phyloP scores from a whole-genome alignment of 2,888 invertebrate species.

The Lymantria dispar region DNA sequence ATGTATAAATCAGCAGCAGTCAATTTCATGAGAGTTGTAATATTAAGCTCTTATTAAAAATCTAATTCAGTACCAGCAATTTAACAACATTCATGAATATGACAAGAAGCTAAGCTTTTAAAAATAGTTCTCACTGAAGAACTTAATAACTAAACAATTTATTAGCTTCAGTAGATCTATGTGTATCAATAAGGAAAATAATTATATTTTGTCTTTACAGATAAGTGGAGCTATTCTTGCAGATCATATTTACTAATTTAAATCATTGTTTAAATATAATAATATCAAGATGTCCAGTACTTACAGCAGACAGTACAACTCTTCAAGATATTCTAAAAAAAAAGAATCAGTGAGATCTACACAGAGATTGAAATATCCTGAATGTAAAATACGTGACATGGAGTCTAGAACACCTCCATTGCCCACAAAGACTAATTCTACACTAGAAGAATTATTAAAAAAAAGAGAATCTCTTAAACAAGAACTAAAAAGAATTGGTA shows the following conservation, averaged over 20 bases:
- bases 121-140: conserved; percentile 21
- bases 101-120: conserved; percentile 43
- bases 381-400: conserved; percentile 32
- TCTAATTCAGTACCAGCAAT: conserved; percentile 2
- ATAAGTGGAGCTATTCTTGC: conserved; percentile 35
- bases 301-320: conserved; percentile 40
- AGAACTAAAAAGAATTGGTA: conserved; percentile 55
- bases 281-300: conserved; percentile 50
- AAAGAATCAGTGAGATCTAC: conserved; percentile 40
- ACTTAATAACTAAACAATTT: conserved; percentile 15
- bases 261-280: conserved; percentile 15
- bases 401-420: conserved; percentile 70
- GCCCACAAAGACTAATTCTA: conserved; percentile 43
- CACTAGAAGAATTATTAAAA: conserved; percentile 62
- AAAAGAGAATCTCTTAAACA: conserved; percentile 60
- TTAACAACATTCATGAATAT: conserved; percentile 50
- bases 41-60: conserved; percentile 5
- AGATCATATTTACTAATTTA: conserved; percentile 21
- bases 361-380: conserved; percentile 39
- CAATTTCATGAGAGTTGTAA: conserved; percentile 60
- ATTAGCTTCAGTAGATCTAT: conserved; percentile 22
- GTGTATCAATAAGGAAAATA: conserved; percentile 25
- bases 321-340: conserved; percentile 43
- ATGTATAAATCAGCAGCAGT: conserved; percentile 43
- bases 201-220: conserved; percentile 55